Evolutionary conservation across 2,113 vertebrate genomes (phyloP).

Genomic region (Trochalopteron elliotii): DNA sequence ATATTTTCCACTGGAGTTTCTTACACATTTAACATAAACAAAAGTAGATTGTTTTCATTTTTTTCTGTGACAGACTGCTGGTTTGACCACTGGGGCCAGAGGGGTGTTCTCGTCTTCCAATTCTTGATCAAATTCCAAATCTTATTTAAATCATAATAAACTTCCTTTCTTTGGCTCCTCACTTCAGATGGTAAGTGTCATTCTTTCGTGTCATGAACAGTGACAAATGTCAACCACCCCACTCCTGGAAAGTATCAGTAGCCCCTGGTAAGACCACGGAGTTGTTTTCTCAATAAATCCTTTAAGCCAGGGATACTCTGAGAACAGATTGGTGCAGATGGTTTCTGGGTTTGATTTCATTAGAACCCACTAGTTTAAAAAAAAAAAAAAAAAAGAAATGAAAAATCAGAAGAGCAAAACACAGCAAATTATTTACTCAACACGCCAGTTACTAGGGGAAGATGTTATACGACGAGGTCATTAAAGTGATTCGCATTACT

Average conservation of each 20-base stretch:
- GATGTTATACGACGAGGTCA: not conserved
- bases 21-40: too few relatives aligned
- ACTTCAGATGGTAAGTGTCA: too few relatives aligned
- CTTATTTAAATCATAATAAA: too few relatives aligned
- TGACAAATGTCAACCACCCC: not conserved
- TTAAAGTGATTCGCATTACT: not conserved
- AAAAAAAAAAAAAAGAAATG: not conserved
- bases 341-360: not conserved
- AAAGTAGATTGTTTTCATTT: too few relatives aligned
- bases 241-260: not conserved
- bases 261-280: not conserved
- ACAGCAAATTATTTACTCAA: not conserved
- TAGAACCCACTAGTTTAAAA: not conserved
- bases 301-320: not conserved
- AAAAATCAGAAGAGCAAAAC: not conserved
- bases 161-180: too few relatives aligned
- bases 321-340: not conserved
- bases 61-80: too few relatives aligned
- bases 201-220: too few relatives aligned
- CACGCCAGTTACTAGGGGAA: not conserved
- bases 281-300: not conserved
- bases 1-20: too few relatives aligned
- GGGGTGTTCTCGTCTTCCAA: too few relatives aligned
- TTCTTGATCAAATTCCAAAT: too few relatives aligned
- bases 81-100: too few relatives aligned